phyloP scores from a whole-genome alignment of 2,888 invertebrate genomes.

The Noctua pronuba region DNA sequence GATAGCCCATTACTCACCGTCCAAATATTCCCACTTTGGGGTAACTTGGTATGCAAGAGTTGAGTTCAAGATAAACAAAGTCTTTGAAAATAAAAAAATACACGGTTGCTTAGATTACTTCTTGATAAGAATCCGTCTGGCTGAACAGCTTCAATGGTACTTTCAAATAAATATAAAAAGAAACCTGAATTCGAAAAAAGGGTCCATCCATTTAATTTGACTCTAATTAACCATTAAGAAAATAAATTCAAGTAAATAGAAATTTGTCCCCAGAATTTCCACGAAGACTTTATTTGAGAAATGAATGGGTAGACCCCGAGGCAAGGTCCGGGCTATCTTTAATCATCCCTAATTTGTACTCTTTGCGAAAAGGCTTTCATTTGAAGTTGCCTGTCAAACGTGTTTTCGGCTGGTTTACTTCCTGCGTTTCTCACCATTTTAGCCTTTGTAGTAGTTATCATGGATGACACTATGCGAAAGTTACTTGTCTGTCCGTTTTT shows the following conservation, averaged over 20 bases:
- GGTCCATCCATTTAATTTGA: constrained; percentile 17
- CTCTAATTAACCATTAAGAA: constrained; percentile 24
- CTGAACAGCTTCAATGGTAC: not conserved
- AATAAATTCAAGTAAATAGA: constrained; percentile 13
- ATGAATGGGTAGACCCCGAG: constrained; percentile 25
- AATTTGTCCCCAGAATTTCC: constrained; percentile 15
- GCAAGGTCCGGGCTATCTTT: constrained; percentile 39
- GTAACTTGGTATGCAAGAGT: not conserved
- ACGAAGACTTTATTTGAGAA: constrained; percentile 23
- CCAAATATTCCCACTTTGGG: not conserved
- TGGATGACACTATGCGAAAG: not conserved
- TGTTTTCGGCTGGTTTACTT: constrained; percentile 7
- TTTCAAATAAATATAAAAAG: not conserved
- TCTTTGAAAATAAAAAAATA: not conserved
- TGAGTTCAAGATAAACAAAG: not conserved
- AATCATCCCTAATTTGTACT: constrained; percentile 43
- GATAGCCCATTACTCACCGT: too few relatives aligned
- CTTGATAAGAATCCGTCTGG: not conserved
- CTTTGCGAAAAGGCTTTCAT: constrained; percentile 19
- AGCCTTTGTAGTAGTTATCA: not conserved
- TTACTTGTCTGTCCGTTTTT: too few relatives aligned
- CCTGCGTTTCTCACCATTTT: constrained; percentile 9
- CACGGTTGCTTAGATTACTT: not conserved
- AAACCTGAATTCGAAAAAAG: not conserved
- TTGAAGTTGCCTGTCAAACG: constrained; percentile 17